Evolutionary conservation across 2,113 vertebrate species (phyloP), one percentile per base, ranked within the genome.

Genomic region (Tachysurus vachellii): DNA sequence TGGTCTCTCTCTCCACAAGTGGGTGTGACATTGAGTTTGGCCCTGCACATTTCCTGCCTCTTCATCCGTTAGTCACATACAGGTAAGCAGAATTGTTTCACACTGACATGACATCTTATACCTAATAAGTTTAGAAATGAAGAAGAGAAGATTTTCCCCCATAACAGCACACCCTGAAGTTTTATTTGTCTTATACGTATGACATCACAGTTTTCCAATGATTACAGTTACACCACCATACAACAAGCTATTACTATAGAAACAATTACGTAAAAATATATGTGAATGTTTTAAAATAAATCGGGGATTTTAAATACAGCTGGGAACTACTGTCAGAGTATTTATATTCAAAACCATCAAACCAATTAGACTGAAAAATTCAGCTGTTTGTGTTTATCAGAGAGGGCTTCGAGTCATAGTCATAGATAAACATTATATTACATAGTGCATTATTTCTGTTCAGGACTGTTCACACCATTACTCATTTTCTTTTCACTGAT

Each of bases 11-110:
- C 62, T 89, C 95, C 88, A 97, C 96, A 59, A 95, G 91, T 64
- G 98, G 98, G 50, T 99, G 97, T 92, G 97, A 94, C 87, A 82
- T 98, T 80, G 97, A 99, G 91, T 97, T 99, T 93, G 97, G 97
- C 68, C 97, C 98, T 23, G 97, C 97, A 83, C 96, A 99, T 88
- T 99, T 98, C 93, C 96, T 99, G 88, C 97, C 97, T 28, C 93
- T 99, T 87, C 97, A 99, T 92, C 98, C 98, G 0, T 94, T 98
- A 14, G 96, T 99, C 93, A 97, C 95, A 36, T 97, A 95, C 92
- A 94, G 97, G 98, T 99, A 28, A 84, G 62, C n/a, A 14, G 28
- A 80, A 59, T 21, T 19, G 79, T 75, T n/a, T 64, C 36, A 14
- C 12, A 13, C 13, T 50, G 28, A 28, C 8, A 19, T 28, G 5